Conservation (phyloP, 2,888 invertebrate species). For the Omphaloscelis lunosa region DNA sequence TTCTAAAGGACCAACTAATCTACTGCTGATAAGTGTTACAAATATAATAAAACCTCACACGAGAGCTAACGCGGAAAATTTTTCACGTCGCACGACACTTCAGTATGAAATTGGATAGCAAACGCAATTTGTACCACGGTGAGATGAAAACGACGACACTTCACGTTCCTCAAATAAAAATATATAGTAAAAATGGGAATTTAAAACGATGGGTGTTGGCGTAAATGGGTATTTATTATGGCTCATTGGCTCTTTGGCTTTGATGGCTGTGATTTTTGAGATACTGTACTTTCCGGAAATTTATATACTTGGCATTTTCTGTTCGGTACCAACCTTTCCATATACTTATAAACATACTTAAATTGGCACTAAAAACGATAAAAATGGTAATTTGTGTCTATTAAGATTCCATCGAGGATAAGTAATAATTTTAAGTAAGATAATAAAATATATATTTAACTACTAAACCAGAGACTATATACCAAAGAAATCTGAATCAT, state of each 20-base stretch:
- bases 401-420: too few species aligned
- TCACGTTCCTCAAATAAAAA: slow-evolving; percentile 61
- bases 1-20: slow-evolving; percentile 43
- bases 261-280: not conserved
- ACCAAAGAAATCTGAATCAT: too few species aligned
- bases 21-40: slow-evolving; percentile 44
- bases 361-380: too few species aligned
- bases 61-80: slow-evolving; percentile 64
- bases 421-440: too few species aligned
- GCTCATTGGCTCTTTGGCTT: slow-evolving; percentile 9
- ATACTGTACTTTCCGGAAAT: not conserved
- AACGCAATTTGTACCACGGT: slow-evolving; percentile 72
- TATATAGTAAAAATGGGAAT: slow-evolving; percentile 31
- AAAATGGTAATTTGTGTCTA: too few species aligned
- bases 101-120: slow-evolving; percentile 75
- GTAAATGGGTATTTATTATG: slow-evolving; percentile 14
- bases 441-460: too few species aligned
- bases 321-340: not conserved
- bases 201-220: slow-evolving; percentile 39
- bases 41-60: slow-evolving; percentile 56
- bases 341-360: too few species aligned
- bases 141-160: slow-evolving; percentile 66
- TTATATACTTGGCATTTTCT: not conserved
- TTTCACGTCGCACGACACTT: slow-evolving; percentile 62
- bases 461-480: too few species aligned